Evolutionary conservation across 1,140 invertebrate genomes (phyloP).

Genomic region (roundworm (Caenorhabditis elegans)): WBcel235 BX284602.5:8098001-8098500

Average conservation of each 20-base stretch:
- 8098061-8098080: neutral
- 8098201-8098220: neutral
- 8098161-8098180: constrained; percentile 17
- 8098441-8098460: no score
- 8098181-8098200: neutral
- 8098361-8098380: neutral
- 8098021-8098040: no score
- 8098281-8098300: neutral
- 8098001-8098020: no score
- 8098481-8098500: no score
- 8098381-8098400: neutral
- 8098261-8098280: neutral
- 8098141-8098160: constrained; percentile 2
- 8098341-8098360: neutral
- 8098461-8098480: no score
- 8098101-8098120: neutral
- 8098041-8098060: neutral
- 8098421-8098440: no score
- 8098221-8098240: neutral
- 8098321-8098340: neutral
- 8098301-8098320: neutral
- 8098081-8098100: neutral
- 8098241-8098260: neutral
- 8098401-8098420: no score
- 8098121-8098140: neutral